Evolutionary conservation across 2,797 vertebrate species (phyloP), one percentile per base, ranked within the genome.

Genomic region (Cyclopterus lumpus): DNA sequence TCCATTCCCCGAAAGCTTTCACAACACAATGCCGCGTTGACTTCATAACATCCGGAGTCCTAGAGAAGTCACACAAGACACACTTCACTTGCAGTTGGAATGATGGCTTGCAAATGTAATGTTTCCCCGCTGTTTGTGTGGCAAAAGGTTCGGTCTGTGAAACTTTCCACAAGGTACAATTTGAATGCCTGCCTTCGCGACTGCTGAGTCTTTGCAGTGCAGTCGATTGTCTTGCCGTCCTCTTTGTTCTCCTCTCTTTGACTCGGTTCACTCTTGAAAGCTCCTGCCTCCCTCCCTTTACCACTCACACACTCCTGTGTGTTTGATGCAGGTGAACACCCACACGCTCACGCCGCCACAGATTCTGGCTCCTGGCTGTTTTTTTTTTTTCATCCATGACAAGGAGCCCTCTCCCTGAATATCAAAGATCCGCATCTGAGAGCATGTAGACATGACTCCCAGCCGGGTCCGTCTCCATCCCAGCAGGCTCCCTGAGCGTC

Each of bases 251-350:
- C 69, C 54, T 72, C 34, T 77, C 73, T 82, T 86, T 69, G 63
- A 87, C 85, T 91, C 67, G 36, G 75, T 86, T 78, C 68, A 70
- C 75, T 86, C 77, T 87, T 86, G 75, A 90, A 90, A 81, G 86
- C 85, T 72, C 63, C 49, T 70, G 73, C 73, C 80, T 78, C 32
- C 63, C 80, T 77, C 20, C 48, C n/a, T 48, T 28, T 26, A 26
- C 28, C 16, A 44, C 46, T 75, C 80, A 67, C 83, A 85, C 75
- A 55, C 74, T 70, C 80, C 55, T 81, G 73, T 79, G 77, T 79
- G 77, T 87, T 83, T 93, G 91, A 91, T 85, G 85, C 89, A 86
- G 89, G 87, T 91, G 91, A 93, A 90, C 90, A 89, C 90, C 89
- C 90, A 90, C 92, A 83, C 80, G 64, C 84, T 89, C 86, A 73